A percentile compares a stretch with the other conserved stretches of the same genome.
Evolutionary conservation across 2,888 invertebrate species (phyloP).

Genomic region (Agonopterix alstromeriana): DNA sequence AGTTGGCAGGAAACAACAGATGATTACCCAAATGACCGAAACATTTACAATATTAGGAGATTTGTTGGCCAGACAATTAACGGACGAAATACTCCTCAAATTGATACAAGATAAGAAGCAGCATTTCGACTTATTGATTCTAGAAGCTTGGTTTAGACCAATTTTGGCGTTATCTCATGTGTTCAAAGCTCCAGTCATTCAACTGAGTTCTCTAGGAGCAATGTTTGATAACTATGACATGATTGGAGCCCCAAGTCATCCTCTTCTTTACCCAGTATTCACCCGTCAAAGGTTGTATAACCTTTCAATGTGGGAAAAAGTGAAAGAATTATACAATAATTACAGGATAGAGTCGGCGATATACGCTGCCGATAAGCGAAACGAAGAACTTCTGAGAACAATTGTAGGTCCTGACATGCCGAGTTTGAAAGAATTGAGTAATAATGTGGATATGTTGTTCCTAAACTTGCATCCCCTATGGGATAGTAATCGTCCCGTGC

Average conservation of each 20-base stretch:
- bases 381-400: no score
- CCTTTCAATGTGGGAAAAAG: slow-evolving; percentile 25
- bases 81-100: slow-evolving; percentile 7
- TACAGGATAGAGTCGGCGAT: slow-evolving; percentile 1
- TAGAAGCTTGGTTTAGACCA: slow-evolving; percentile 22
- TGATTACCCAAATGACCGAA: not conserved
- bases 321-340: slow-evolving; percentile 13
- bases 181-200: slow-evolving; percentile 30
- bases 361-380: no score
- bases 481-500: no score
- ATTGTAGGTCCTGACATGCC: no score
- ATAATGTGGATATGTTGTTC: no score
- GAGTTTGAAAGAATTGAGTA: no score
- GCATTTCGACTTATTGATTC: slow-evolving; percentile 29
- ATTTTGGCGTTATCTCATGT: slow-evolving; percentile 21
- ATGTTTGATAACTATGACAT: slow-evolving; percentile 8
- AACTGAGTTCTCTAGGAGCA: slow-evolving; percentile 28
- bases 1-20: not conserved
- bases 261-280: slow-evolving; percentile 14
- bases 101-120: slow-evolving; percentile 18
- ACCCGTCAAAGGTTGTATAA: slow-evolving; percentile 19
- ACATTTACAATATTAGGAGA: not conserved
- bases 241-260: slow-evolving; percentile 13
- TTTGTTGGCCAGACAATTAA: not conserved
- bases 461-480: no score